Base-by-base conservation (phyloP, 2,888 invertebrate species). In the Polyommatus iphigenia region DNA sequence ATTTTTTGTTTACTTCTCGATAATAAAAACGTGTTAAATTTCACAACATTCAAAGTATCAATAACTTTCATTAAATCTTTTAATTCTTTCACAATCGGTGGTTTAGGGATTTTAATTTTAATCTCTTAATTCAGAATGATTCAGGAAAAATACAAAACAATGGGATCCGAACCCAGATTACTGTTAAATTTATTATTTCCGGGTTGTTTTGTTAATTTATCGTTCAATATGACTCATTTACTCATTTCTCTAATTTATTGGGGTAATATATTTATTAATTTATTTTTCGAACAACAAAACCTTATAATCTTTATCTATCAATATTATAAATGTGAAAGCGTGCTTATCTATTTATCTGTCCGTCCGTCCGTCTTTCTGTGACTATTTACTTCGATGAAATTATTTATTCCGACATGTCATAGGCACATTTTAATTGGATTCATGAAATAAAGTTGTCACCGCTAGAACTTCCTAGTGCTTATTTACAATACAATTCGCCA, bases 401-500 rank as follows among this genome's bases (percentile, higher is more conserved):
- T 41, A 3, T 54, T 54, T 5, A 18, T 54, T 54, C 50, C 15
- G 18, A 54, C 54, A 54, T 54, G 4, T 54, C 54, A 15, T 18
- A 54, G 50, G 15, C 50, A 15, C 20, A 59, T 59, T 59, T 59
- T 20, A 20, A 59, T 59, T n/a, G 20, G 18, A 20, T 59, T 24
- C 24, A 24, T 4, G 3, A 67, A 67, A 29, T 67, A 8, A 67
- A 24, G 62, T 67, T 29, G 15, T 15, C 62, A 67, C 13, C 10
- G 29, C 29, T 13, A 24, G 24, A 29, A 67, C 62, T 67, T 67
- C 67, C 67, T 29, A 29, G 18, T 62, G 59, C 24, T 15, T 24
- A 41, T 76, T 76, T 76, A 41, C n/a, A 59, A 59, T 76, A 57
- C 18, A 75, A 75, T 75, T 24, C 2, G 18, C 24, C 13, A 75